Conservation (phyloP, 2,797 vertebrate species). For the Eptatretus atami region DNA sequence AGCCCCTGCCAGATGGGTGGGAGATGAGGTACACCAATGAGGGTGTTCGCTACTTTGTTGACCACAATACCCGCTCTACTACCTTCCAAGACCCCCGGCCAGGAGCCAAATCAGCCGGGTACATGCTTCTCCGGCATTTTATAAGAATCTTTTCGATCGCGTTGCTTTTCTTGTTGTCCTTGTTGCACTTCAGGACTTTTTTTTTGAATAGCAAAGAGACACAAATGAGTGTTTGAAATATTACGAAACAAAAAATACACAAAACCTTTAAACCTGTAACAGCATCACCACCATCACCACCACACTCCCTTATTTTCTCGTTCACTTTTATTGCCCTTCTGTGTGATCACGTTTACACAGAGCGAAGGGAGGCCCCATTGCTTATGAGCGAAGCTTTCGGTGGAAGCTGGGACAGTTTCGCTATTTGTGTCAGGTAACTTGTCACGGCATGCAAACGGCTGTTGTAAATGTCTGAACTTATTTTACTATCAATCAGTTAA, state of each 20-base stretch:
- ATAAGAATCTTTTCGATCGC: no score
- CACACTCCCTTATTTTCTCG: no score
- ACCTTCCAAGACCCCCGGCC: constrained; percentile 91
- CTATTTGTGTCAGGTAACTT: constrained; percentile 81
- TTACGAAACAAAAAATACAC: no score
- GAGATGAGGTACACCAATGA: constrained; percentile 95
- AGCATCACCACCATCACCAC: no score
- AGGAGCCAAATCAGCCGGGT: constrained; percentile 12
- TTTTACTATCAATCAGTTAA: no score
- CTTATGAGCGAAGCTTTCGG: constrained; percentile 78
- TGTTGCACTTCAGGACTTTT: no score
- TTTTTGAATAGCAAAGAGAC: no score
- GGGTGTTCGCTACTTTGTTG: constrained; percentile 81
- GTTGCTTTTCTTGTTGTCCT: no score
- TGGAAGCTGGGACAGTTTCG: constrained; percentile 98
- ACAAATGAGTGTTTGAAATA: no score
- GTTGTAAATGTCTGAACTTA: background rate
- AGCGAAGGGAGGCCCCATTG: constrained; percentile 31
- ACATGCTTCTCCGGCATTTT: background rate
- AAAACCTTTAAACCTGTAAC: no score
- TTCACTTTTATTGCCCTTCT: background rate
- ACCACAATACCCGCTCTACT: constrained; percentile 80
- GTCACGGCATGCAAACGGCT: background rate
- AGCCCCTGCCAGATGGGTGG: constrained; percentile 73
- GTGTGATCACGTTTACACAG: constrained; percentile 2